Evolutionary conservation across 2,797 vertebrate genomes (phyloP).

Genomic region (Urosaurus nigricauda): DNA sequence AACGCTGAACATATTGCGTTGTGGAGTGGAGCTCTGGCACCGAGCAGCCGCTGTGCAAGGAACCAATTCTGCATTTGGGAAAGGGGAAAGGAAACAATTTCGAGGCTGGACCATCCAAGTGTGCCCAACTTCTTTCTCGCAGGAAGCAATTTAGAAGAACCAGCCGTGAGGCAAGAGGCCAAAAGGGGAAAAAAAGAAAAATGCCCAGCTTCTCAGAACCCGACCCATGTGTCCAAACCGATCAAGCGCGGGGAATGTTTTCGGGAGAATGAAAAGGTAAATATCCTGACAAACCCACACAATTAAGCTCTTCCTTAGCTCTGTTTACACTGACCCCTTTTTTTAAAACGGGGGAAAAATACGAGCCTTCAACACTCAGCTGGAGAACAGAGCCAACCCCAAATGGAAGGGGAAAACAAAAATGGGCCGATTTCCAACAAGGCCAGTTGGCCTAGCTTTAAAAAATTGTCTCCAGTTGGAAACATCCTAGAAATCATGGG

Average conservation of each 20-base stretch:
- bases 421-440: neutral
- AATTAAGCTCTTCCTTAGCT: neutral
- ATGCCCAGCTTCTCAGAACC: neutral
- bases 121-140: neutral
- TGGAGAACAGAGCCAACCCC: neutral
- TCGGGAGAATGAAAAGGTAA: slow-evolving; percentile 1
- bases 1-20: neutral
- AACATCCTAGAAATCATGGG: neutral
- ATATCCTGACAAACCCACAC: slow-evolving; percentile 16
- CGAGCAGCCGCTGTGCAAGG: neutral
- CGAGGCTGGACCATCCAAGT: neutral
- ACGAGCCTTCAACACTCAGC: neutral
- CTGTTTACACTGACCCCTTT: slow-evolving; percentile 1
- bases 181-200: neutral
- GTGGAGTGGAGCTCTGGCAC: neutral
- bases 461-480: neutral
- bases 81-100: neutral
- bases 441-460: no score
- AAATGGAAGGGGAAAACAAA: neutral
- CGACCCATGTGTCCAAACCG: slow-evolving; percentile 4
- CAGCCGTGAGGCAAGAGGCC: neutral
- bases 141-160: neutral
- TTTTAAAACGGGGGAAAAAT: neutral
- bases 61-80: neutral
- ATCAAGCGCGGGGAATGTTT: neutral